Conservation (phyloP, 2,113 vertebrate species). For the Thamnophis sirtalis region DNA sequence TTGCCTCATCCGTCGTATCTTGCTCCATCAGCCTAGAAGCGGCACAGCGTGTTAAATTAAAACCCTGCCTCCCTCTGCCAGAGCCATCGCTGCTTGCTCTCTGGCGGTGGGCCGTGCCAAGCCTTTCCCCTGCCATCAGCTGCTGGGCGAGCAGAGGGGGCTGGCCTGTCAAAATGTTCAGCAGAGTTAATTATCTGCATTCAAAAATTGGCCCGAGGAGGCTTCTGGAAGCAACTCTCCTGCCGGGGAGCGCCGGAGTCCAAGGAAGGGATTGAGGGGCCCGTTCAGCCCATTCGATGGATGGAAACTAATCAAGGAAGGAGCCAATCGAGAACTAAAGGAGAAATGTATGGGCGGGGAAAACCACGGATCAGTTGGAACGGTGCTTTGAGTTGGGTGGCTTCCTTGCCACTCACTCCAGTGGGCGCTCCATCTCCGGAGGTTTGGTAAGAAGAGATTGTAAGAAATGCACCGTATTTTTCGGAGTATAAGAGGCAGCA, state of each 20-base stretch:
- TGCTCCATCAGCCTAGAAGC: conserved; percentile 55
- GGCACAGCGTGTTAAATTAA: conserved; percentile 60
- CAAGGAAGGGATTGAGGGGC: conserved; percentile 29
- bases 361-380: background rate
- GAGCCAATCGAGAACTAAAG: background rate
- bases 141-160: conserved; percentile 43
- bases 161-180: conserved; percentile 53
- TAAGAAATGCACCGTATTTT: too few relatives aligned
- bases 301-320: background rate
- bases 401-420: background rate
- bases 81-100: conserved; percentile 47
- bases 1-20: conserved; percentile 14
- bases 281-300: background rate
- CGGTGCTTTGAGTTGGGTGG: too few relatives aligned
- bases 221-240: conserved; percentile 57
- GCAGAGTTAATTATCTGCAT: conserved; percentile 63
- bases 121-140: conserved; percentile 49
- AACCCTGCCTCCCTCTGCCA: conserved; percentile 56
- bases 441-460: background rate
- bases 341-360: background rate
- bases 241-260: conserved; percentile 48
- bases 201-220: conserved; percentile 44
- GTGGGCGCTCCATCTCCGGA: too few relatives aligned
- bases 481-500: too few relatives aligned
- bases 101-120: conserved; percentile 47